phyloP scores from a whole-genome alignment of 2,888 invertebrate genomes.

The Lasioglossum calceatum region DNA sequence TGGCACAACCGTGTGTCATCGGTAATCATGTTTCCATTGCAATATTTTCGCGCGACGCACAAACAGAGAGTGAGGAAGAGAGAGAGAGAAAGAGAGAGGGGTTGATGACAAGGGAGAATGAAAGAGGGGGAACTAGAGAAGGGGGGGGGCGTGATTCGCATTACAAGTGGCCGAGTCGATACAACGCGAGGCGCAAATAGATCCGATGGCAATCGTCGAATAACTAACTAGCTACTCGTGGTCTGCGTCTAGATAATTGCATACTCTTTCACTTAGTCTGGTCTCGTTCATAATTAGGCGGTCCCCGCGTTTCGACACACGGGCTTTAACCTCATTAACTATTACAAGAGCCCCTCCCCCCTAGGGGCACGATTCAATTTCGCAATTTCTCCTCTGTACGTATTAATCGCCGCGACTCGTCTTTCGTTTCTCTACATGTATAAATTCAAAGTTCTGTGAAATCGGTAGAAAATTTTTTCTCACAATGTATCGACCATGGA shows the following conservation, averaged over 20 bases:
- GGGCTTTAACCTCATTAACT: constrained; percentile 19
- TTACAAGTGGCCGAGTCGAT: constrained; percentile 6
- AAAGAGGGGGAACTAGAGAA: neutral
- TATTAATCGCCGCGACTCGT: neutral
- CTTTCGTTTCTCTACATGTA: neutral
- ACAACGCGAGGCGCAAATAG: constrained; percentile 21
- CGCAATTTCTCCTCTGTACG: neutral
- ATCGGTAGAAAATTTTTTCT: no score
- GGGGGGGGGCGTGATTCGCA: neutral
- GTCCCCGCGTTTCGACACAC: constrained; percentile 15
- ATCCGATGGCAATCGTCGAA: constrained; percentile 15
- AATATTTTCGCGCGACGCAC: neutral
- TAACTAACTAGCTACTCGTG: neutral
- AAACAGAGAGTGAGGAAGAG: neutral
- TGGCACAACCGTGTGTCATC: neutral
- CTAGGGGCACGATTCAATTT: neutral
- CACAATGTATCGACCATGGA: no score
- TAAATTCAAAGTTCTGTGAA: no score
- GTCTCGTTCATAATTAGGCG: constrained; percentile 27
- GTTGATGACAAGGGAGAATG: neutral
- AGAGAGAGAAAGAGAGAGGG: neutral
- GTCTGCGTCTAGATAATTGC: constrained; percentile 26
- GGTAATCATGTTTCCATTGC: constrained; percentile 1
- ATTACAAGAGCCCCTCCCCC: constrained; percentile 11
- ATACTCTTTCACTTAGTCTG: constrained; percentile 24